phyloP scores from a whole-genome alignment of 2,888 invertebrate genomes.

The Villa cingulata region DNA sequence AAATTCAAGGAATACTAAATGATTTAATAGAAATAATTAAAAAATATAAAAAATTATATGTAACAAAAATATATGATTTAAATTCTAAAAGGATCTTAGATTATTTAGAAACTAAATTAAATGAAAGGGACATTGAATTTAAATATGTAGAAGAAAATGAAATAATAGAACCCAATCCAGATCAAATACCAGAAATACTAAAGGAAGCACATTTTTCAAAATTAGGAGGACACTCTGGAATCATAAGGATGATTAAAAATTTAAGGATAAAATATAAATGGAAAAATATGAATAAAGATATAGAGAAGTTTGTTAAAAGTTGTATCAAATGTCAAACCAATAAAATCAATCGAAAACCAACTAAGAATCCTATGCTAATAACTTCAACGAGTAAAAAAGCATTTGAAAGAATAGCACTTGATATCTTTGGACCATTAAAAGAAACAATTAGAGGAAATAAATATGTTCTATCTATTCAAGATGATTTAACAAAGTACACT shows the following conservation, averaged over 20 bases:
- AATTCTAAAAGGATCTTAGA: no score
- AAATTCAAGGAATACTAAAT: no score
- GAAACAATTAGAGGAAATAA: conserved; percentile 2
- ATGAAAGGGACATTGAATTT: neutral
- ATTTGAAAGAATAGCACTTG: neutral
- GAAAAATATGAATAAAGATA: neutral
- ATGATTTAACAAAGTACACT: conserved; percentile 7
- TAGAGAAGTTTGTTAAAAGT: neutral
- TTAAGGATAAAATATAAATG: neutral
- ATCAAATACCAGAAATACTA: neutral
- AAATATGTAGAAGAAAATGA: neutral
- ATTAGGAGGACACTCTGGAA: neutral
- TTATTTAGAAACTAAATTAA: neutral
- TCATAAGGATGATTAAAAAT: neutral
- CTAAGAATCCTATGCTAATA: neutral
- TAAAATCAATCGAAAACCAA: neutral
- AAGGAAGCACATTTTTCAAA: neutral
- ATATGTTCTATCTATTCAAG: conserved; percentile 9
- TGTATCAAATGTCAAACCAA: neutral
- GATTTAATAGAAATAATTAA: no score
- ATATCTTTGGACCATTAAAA: conserved; percentile 3
- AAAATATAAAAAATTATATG: no score
- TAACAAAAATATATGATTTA: no score
- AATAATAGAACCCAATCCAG: neutral
- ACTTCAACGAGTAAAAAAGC: neutral